Percentiles rank a stretch among this genome's conserved stretches.
phyloP scores from a whole-genome alignment of 2,113 vertebrate genomes.

The Dinomys branickii region DNA sequence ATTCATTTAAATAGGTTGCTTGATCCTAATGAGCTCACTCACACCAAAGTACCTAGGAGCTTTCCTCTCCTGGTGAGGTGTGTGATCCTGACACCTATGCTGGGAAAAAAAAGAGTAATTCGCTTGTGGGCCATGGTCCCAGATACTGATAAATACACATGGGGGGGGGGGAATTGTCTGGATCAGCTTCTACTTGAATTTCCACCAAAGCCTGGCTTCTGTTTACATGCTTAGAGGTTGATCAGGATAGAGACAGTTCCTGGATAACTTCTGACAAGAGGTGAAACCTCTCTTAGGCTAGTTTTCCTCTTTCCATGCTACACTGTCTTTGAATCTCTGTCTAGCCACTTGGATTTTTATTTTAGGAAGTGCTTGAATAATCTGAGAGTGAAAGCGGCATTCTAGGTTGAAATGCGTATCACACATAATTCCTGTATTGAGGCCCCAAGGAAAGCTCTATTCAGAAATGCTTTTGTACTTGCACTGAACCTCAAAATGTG shows the following conservation, averaged over 20 bases:
- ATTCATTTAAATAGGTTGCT: constrained; percentile 60
- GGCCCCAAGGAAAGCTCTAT: not conserved
- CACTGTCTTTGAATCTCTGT: not conserved
- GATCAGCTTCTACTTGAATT: not conserved
- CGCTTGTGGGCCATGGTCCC: not conserved
- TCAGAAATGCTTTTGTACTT: no score
- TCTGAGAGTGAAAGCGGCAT: not conserved
- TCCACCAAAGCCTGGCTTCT: not conserved
- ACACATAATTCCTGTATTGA: not conserved
- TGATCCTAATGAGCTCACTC: constrained; percentile 67
- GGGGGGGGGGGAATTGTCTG: not conserved
- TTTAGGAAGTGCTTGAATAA: not conserved
- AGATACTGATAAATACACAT: not conserved
- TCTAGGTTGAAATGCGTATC: not conserved
- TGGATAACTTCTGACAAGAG: not conserved
- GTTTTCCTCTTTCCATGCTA: not conserved
- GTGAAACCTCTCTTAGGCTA: not conserved
- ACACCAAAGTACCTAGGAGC: not conserved
- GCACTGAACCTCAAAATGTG: not conserved
- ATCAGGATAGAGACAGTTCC: not conserved
- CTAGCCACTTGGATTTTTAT: not conserved
- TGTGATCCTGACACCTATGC: constrained; percentile 21
- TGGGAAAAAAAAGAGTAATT: not conserved
- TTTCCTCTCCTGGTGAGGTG: not conserved
- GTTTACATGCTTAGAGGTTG: not conserved